Evolutionary conservation across 2,113 vertebrate species (phyloP), one percentile per base, ranked within the genome.

Genomic region (Leucopsar rothschildi): DNA sequence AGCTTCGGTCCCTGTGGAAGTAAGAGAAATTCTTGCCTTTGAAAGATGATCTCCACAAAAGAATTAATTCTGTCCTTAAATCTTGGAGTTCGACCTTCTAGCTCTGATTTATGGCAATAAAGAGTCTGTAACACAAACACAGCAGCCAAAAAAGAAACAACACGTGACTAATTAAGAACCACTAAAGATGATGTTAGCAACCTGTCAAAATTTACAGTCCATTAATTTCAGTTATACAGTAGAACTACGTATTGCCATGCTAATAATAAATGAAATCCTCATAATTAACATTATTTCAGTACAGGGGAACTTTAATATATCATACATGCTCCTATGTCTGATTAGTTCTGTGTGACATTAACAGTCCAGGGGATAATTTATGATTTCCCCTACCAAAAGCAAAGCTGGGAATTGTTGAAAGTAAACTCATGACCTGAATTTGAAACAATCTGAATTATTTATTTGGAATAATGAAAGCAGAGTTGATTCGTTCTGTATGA

Each of bases 191-290:
- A 69, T 93, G 76, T 70, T 93, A 90, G 77, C 52, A 95, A 92
- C 89, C 87, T 86, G 90, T 95, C 70, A 96, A 64, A 96, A 96
- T 92, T 76, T 90, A 93, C 91, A 94, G 79, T 80, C 92, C 91
- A 94, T 96, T 96, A 91, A 93, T 94, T 96, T 77, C 66, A 57
- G 69, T 77, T 88, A 39, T 35, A 47, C 44, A 73, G 44, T 27
- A 82, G 85, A 88, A 71, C 47, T 84, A 42, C 8, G 8, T 52
- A 73, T 93, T 95, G 82, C 72, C 52, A 70, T 5, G 40, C 86
- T 87, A 94, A 88, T 95, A 96, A 96, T 85, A 76, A 90, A 96
- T 90, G 29, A 69, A 94, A 92, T 96, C 53, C 57, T 94, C 76
- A 56, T 92, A 86, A 95, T 97, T 95, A 97, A 94, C 84, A 66